Conservation (phyloP, 1,140 invertebrate species). For the Drosophila pallidifrons region DNA sequence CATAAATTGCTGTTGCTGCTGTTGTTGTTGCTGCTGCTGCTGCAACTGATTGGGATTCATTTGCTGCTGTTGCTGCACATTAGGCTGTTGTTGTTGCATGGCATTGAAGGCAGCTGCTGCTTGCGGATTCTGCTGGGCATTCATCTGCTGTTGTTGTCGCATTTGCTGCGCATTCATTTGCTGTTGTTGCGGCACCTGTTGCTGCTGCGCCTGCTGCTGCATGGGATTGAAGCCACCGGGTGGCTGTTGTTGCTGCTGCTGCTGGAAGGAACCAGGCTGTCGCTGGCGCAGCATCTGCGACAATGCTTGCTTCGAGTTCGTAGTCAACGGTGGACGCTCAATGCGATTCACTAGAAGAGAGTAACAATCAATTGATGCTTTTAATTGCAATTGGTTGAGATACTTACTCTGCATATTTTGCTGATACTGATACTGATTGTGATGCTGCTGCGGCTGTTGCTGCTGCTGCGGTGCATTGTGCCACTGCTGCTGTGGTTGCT, state of each 20-base stretch:
- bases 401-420: constrained; percentile 74
- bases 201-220: constrained; percentile 75
- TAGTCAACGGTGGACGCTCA: constrained; percentile 88
- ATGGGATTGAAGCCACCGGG: constrained; percentile 85
- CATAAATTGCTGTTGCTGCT: constrained; percentile 76
- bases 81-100: constrained; percentile 82
- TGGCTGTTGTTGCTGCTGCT: constrained; percentile 80
- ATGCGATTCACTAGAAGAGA: constrained; percentile 87
- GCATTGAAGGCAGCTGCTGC: constrained; percentile 85
- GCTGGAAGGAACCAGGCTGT: constrained; percentile 86
- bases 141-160: constrained; percentile 47
- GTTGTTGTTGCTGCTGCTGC: constrained; percentile 79
- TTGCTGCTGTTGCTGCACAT: constrained; percentile 68
- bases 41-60: constrained; percentile 84
- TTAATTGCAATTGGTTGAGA: not conserved
- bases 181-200: constrained; percentile 66
- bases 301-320: constrained; percentile 93
- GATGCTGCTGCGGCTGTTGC: constrained; percentile 66
- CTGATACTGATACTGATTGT: constrained; percentile 75
- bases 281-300: constrained; percentile 93
- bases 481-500: constrained; percentile 68
- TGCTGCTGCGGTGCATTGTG: constrained; percentile 75
- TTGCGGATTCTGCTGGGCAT: constrained; percentile 58
- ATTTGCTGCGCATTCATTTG: constrained; percentile 58
- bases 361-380: not conserved